Percentiles rank a stretch among this genome's conserved stretches.
Conservation (phyloP, 2,113 vertebrate species). For the Nipponia nippon region DNA sequence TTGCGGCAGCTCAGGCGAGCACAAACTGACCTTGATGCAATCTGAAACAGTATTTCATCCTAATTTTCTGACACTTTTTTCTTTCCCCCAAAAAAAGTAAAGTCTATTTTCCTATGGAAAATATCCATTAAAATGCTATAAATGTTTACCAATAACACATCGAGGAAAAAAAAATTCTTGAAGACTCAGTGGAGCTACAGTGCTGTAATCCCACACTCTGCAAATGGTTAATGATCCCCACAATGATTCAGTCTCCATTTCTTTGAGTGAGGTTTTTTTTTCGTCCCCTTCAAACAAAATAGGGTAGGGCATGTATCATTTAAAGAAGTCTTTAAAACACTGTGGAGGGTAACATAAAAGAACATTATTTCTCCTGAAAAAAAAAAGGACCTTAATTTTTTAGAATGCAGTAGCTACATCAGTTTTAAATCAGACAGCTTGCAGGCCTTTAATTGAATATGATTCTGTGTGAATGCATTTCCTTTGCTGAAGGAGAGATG, state of each 20-base stretch:
- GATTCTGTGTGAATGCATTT: neutral
- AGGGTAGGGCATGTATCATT: neutral
- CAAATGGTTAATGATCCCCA: neutral
- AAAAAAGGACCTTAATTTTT: neutral
- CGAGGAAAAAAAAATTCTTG: neutral
- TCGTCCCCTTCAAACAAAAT: neutral
- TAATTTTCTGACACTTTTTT: neutral
- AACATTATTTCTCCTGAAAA: neutral
- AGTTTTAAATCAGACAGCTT: neutral
- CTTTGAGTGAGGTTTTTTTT: neutral
- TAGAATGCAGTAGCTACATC: neutral
- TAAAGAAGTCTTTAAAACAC: neutral
- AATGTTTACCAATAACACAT: neutral
- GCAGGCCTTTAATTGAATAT: slow-evolving; percentile 14
- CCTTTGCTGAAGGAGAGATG: neutral
- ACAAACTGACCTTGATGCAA: neutral
- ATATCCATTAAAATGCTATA: neutral
- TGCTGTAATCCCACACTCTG: neutral
- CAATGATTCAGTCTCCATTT: neutral
- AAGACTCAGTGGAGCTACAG: neutral
- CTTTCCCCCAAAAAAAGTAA: neutral
- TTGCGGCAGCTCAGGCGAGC: neutral
- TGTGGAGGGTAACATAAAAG: neutral
- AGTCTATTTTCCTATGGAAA: neutral
- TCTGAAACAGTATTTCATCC: neutral